These are phyloP conservation scores for Dallia pectoralis DNA, from an alignment of 2,797 vertebrate species.

Conservation along the genomic window DNA sequence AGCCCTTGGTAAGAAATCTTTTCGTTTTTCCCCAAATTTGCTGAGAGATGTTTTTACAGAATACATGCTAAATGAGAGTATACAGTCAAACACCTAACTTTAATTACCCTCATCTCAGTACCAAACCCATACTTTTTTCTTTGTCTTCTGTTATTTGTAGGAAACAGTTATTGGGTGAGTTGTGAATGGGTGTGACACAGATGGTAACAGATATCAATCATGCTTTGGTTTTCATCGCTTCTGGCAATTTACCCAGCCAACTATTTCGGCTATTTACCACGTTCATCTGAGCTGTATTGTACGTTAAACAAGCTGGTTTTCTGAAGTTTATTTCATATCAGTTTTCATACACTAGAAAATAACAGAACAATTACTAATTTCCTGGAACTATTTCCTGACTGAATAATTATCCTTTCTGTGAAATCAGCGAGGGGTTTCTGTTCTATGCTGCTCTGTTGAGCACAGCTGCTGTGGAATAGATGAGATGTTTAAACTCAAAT, in stretches of 20 bases:
- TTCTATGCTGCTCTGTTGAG: neutral
- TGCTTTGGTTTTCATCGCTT: neutral
- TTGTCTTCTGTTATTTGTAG: neutral
- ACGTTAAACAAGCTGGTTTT: neutral
- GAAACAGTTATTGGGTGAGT: neutral
- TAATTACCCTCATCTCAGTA: neutral
- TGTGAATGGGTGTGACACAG: neutral
- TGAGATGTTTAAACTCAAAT: constrained; percentile 12
- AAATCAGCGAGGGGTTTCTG: neutral
- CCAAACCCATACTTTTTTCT: neutral
- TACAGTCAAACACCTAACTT: neutral
- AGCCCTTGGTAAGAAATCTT: constrained; percentile 82
- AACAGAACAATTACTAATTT: neutral
- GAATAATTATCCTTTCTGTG: neutral
- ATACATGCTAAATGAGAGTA: neutral
- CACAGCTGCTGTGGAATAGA: constrained; percentile 7
- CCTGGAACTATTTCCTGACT: neutral
- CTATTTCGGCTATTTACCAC: neutral
- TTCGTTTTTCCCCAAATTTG: neutral
- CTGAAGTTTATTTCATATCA: neutral
- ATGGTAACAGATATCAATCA: neutral
- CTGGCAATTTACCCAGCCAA: neutral
- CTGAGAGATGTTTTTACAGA: neutral
- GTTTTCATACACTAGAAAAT: neutral
- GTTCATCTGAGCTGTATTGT: neutral